Base-by-base conservation (phyloP, 2,888 invertebrate species). In the Heterodera filipjevi region DNA sequence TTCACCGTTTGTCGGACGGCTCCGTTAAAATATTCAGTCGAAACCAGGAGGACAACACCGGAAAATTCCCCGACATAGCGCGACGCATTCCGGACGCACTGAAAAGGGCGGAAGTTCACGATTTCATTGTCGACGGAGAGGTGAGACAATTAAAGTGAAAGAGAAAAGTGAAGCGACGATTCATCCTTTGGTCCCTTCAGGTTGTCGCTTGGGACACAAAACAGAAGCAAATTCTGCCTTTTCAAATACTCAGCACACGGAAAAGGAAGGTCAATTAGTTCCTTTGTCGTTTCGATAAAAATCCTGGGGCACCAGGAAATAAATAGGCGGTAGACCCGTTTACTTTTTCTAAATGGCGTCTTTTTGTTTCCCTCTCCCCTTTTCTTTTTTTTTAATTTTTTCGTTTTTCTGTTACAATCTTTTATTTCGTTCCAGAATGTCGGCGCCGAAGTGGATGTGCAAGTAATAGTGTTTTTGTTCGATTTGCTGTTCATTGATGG, bases 401-500 rank as follows among this genome's bases (percentile, higher is more conserved):
- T 14, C 44, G 22, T 33, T 59, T 74, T 22, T 14, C 53, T 32
- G 46, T 44, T 35, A 3, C 1, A 14, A 33, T n/a, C 30, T 73
- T 81, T 77, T 81, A 14, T 22, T 10, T 0, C 30, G 49, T 49
- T 81, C 19, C 71, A 84, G 93, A 94, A 94, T 90, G 94, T 93
- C 0, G 92, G 92, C 84, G 93, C 93, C 86, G 93, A 94, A 73
- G 94, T 94, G 80, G 94, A 93, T 90, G 94, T 94, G 0, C 94
- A 94, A 90, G 96, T 99, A 44, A 96, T 96, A 89, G 93, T 99
- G 46, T 98, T 95, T 90, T 94, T 96, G 90, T 99, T 99, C 91
- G 99, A 99, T 92, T 91, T 99, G 84, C 91, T 99, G 32, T 96
- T 93, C 90, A 91, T 97, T 19, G 97, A 99, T 91, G 96, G 95